Percentiles rank a stretch among this genome's conserved stretches.
These are phyloP conservation scores for Microplitis manilae DNA, from an alignment of 2,888 invertebrate species.

Conservation along the genomic window DNA sequence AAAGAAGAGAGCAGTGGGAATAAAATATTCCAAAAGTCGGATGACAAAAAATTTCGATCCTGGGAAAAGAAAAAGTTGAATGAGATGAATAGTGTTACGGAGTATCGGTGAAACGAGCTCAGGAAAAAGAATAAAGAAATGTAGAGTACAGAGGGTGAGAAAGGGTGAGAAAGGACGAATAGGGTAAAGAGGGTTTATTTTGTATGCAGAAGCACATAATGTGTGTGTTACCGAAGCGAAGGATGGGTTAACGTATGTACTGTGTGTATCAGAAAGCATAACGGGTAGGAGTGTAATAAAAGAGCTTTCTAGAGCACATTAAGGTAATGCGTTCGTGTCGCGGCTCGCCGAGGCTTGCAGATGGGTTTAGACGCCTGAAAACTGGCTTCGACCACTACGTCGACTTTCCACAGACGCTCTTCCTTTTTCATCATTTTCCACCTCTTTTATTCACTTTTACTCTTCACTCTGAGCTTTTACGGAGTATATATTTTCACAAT, in stretches of 20 bases:
- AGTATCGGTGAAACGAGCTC: constrained; percentile 5
- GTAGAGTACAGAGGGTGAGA: constrained; percentile 1
- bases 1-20: constrained; percentile 10
- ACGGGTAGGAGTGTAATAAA: constrained; percentile 58
- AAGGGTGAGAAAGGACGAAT: not conserved
- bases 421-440: constrained; percentile 32
- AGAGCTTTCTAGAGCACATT: constrained; percentile 68
- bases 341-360: constrained; percentile 49
- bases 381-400: constrained; percentile 28
- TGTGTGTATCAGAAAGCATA: constrained; percentile 1
- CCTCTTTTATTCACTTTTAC: constrained; percentile 31
- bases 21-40: not conserved
- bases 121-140: constrained; percentile 6
- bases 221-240: constrained; percentile 38
- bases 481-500: not conserved
- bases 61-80: not conserved
- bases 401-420: constrained; percentile 38
- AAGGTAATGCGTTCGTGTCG: constrained; percentile 65
- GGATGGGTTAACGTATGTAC: constrained; percentile 47
- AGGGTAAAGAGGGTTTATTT: not conserved
- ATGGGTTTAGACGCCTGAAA: constrained; percentile 39
- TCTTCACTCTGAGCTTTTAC: constrained; percentile 29
- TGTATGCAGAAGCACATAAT: constrained; percentile 7
- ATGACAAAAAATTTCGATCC: not conserved
- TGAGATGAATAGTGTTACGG: not conserved